phyloP scores from a whole-genome alignment of 2,888 invertebrate species.

The Amblyjoppa fuscipennis region DNA sequence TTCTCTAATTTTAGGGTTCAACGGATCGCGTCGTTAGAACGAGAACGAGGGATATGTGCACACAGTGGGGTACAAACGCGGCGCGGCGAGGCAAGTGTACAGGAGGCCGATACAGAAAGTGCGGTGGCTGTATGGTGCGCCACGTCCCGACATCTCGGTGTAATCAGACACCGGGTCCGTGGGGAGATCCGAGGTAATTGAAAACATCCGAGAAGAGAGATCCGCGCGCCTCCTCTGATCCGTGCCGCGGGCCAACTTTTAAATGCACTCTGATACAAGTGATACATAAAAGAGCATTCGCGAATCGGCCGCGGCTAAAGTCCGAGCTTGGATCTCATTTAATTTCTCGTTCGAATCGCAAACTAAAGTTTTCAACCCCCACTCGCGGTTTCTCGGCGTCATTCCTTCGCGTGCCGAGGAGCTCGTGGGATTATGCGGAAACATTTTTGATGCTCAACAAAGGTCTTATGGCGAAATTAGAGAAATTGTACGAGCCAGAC shows the following conservation, averaged over 20 bases:
- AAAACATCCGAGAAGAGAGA: slow-evolving; percentile 79
- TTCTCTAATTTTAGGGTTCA: slow-evolving; percentile 73
- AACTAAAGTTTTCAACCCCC: neutral
- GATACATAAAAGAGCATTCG: slow-evolving; percentile 51
- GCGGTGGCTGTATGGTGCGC: slow-evolving; percentile 79
- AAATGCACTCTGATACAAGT: slow-evolving; percentile 54
- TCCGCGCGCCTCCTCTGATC: slow-evolving; percentile 78
- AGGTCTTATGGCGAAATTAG: too few relatives aligned
- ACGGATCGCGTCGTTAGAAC: slow-evolving; percentile 54
- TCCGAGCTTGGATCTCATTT: neutral
- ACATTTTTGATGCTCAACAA: neutral
- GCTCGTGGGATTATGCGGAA: neutral
- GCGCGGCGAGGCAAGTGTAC: slow-evolving; percentile 65
- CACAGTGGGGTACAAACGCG: slow-evolving; percentile 59
- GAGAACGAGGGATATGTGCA: slow-evolving; percentile 57
- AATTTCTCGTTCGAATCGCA: slow-evolving; percentile 22
- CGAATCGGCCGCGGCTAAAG: slow-evolving; percentile 42
- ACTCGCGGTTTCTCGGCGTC: neutral
- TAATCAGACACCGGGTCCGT: slow-evolving; percentile 83
- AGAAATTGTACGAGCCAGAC: neutral
- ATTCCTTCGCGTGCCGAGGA: neutral
- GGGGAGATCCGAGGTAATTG: slow-evolving; percentile 79
- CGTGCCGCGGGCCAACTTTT: slow-evolving; percentile 74
- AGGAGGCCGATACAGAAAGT: slow-evolving; percentile 59
- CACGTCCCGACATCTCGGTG: slow-evolving; percentile 84